A percentile compares a stretch with the other conserved stretches of the same genome.
Evolutionary conservation across 2,113 vertebrate species (phyloP).

Genomic region (Prunella himalayana): DNA sequence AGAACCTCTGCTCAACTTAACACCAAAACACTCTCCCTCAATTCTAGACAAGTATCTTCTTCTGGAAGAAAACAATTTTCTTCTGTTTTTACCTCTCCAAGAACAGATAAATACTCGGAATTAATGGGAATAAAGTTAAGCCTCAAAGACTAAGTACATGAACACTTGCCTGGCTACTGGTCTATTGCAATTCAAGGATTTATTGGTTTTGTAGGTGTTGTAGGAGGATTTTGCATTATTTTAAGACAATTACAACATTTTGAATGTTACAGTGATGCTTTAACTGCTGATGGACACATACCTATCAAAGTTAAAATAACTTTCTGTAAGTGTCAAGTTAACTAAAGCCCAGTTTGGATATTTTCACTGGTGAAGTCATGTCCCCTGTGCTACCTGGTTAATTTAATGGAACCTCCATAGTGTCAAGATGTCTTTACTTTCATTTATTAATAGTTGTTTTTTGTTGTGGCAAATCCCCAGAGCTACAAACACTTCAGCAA

Average conservation of each 20-base stretch:
- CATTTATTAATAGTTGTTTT: background rate
- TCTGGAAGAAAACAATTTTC: background rate
- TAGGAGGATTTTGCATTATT: rapidly evolving
- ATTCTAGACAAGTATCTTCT: background rate
- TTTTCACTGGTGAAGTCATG: background rate
- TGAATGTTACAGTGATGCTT: background rate
- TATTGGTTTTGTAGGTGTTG: background rate
- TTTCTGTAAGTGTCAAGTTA: background rate
- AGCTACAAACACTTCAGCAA: background rate
- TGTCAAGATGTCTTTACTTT: background rate
- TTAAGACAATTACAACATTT: background rate
- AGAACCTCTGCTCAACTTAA: background rate
- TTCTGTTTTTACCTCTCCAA: background rate
- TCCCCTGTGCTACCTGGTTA: background rate
- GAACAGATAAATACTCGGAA: background rate
- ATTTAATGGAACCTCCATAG: background rate
- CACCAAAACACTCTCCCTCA: background rate
- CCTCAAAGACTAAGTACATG: background rate
- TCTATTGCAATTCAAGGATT: background rate
- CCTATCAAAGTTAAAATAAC: background rate
- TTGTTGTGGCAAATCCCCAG: background rate
- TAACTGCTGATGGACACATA: background rate
- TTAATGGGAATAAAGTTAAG: background rate
- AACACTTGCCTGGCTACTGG: background rate
- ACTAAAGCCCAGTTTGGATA: background rate